A percentile compares a stretch with the other conserved stretches of the same genome.
phyloP scores from a whole-genome alignment of 2,797 vertebrate species.

The Anguilla pacifica region DNA sequence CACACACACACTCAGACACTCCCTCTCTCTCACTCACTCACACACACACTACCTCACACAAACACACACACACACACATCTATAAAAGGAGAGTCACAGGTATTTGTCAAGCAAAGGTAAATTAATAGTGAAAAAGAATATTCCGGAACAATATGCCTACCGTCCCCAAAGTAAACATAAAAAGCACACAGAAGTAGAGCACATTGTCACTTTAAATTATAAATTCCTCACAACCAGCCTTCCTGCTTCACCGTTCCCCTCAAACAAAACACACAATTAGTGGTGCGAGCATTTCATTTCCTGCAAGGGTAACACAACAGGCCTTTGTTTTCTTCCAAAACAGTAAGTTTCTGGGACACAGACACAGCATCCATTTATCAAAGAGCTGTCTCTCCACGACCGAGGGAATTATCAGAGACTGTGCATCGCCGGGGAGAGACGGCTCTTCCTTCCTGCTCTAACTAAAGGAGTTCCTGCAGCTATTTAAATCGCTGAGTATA shows the following conservation, averaged over 20 bases:
- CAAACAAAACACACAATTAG: neutral
- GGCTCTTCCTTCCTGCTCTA: neutral
- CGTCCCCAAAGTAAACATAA: neutral
- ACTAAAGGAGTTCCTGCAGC: neutral
- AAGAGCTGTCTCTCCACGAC: neutral
- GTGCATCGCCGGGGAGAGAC: neutral
- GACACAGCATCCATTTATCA: neutral
- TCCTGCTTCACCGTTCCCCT: neutral
- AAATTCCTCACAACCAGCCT: neutral
- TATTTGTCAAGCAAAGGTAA: neutral
- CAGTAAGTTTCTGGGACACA: neutral
- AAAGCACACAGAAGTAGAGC: neutral
- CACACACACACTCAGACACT: neutral
- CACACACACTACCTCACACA: neutral
- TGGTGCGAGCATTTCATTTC: neutral
- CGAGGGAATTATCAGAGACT: neutral
- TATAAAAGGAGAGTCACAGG: neutral
- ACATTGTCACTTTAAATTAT: conserved; percentile 22
- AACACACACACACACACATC: neutral
- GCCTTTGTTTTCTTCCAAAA: neutral
- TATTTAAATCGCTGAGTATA: neutral
- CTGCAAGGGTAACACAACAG: neutral
- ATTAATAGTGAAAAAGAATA: neutral
- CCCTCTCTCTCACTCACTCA: too few relatives aligned
- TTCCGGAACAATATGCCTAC: neutral